Percentiles rank a stretch among this genome's conserved stretches.
These are phyloP conservation scores for Drosophila guanche DNA, from an alignment of 1,140 invertebrate species.

Conservation along the genomic window DNA sequence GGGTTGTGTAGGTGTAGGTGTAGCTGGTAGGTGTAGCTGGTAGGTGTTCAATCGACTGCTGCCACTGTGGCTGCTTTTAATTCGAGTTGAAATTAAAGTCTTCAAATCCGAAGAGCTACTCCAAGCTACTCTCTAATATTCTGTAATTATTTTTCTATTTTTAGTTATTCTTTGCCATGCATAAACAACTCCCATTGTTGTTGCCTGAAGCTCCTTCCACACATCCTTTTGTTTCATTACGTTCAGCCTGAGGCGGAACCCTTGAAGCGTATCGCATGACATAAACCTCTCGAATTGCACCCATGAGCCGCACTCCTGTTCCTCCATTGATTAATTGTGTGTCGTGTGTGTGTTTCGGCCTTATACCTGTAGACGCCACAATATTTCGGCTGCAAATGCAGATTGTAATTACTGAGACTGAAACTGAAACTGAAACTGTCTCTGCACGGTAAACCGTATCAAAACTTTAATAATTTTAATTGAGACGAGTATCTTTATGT, in stretches of 20 bases:
- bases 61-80: no score
- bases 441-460: slow-evolving; percentile 29
- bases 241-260: slow-evolving; percentile 63
- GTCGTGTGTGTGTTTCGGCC: slow-evolving; percentile 41
- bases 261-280: slow-evolving; percentile 77
- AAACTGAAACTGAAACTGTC: slow-evolving; percentile 35
- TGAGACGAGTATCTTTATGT: slow-evolving; percentile 28
- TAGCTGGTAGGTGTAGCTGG: not conserved
- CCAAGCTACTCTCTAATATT: no score
- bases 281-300: slow-evolving; percentile 65
- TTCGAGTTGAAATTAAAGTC: no score
- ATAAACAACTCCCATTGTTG: no score
- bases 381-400: slow-evolving; percentile 50
- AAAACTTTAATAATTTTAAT: slow-evolving; percentile 44
- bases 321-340: slow-evolving; percentile 63
- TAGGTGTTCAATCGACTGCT: slow-evolving; percentile 7
- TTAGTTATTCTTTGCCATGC: no score
- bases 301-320: slow-evolving; percentile 47
- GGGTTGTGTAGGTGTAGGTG: slow-evolving; percentile 2
- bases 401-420: slow-evolving; percentile 57
- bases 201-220: not conserved
- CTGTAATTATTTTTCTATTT: no score
- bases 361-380: slow-evolving; percentile 35
- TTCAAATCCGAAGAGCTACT: no score
- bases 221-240: slow-evolving; percentile 21